Percentiles rank a stretch among this genome's conserved stretches.
These are phyloP conservation scores for Oncorhynchus kisutch DNA, from an alignment of 2,113 vertebrate species.

Conservation along the genomic window DNA sequence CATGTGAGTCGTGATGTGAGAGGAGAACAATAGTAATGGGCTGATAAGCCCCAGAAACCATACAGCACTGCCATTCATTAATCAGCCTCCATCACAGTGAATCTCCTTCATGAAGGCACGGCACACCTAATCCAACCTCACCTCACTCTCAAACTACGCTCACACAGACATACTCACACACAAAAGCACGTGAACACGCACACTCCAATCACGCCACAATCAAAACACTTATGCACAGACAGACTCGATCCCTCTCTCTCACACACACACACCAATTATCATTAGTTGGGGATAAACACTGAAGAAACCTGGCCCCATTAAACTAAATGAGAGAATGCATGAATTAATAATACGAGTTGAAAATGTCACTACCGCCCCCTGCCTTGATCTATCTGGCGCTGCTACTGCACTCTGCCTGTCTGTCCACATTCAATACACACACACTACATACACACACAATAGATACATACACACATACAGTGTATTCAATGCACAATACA, in stretches of 20 bases:
- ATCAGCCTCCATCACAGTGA: conserved; percentile 55
- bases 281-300: conserved; percentile 30
- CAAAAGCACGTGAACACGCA: neutral
- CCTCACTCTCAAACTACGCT: conserved; percentile 10
- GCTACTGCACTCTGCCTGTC: neutral
- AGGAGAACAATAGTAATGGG: conserved; percentile 42
- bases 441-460: neutral
- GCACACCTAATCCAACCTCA: conserved; percentile 40
- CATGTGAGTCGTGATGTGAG: conserved; percentile 37
- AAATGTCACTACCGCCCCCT: neutral
- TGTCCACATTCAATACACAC: conserved; percentile 14
- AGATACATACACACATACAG: too few species aligned
- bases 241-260: conserved; percentile 12
- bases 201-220: too few species aligned
- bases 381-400: conserved; percentile 2
- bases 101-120: conserved; percentile 50
- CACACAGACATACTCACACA: conserved; percentile 13
- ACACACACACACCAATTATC: conserved; percentile 21
- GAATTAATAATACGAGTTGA: conserved; percentile 37
- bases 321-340: conserved; percentile 41
- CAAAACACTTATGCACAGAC: conserved; percentile 6
- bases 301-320: conserved; percentile 27
- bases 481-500: too few species aligned
- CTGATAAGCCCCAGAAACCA: conserved; percentile 56
- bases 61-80: conserved; percentile 55